Conservation (phyloP, 1,140 invertebrate species). For the Drosophila orena region DNA sequence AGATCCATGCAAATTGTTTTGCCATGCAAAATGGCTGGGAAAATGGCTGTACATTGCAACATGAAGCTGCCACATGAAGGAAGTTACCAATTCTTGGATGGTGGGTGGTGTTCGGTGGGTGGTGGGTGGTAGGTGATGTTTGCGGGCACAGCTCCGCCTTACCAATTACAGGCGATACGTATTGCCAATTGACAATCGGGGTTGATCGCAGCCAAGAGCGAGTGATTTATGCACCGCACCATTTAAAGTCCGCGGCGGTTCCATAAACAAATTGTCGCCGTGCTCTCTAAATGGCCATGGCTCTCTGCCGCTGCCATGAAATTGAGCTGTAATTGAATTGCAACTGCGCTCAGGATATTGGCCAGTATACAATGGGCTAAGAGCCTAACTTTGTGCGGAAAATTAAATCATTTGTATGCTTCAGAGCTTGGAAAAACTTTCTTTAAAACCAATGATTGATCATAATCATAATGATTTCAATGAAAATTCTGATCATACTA, state of each 20-base stretch:
- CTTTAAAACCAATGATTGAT: too few relatives aligned
- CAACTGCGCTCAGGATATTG: slow-evolving; percentile 69
- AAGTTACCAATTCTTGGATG: neutral
- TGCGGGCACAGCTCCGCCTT: slow-evolving; percentile 39
- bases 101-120: slow-evolving; percentile 45
- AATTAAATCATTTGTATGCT: neutral
- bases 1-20: slow-evolving; percentile 55
- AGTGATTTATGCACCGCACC: slow-evolving; percentile 76
- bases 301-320: slow-evolving; percentile 58
- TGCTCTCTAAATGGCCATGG: slow-evolving; percentile 74
- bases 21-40: slow-evolving; percentile 29
- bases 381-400: neutral
- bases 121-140: slow-evolving; percentile 30
- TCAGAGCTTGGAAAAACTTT: too few relatives aligned
- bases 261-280: slow-evolving; percentile 83
- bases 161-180: slow-evolving; percentile 65
- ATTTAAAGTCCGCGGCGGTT: slow-evolving; percentile 78
- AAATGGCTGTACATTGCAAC: neutral
- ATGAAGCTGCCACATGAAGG: slow-evolving; percentile 17
- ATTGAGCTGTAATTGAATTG: slow-evolving; percentile 81
- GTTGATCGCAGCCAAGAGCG: slow-evolving; percentile 54
- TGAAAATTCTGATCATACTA: too few relatives aligned
- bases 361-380: slow-evolving; percentile 1
- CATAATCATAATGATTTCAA: too few relatives aligned
- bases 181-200: slow-evolving; percentile 72